phyloP scores from a whole-genome alignment of 1,140 invertebrate genomes.

The Drosophila asahinai region DNA sequence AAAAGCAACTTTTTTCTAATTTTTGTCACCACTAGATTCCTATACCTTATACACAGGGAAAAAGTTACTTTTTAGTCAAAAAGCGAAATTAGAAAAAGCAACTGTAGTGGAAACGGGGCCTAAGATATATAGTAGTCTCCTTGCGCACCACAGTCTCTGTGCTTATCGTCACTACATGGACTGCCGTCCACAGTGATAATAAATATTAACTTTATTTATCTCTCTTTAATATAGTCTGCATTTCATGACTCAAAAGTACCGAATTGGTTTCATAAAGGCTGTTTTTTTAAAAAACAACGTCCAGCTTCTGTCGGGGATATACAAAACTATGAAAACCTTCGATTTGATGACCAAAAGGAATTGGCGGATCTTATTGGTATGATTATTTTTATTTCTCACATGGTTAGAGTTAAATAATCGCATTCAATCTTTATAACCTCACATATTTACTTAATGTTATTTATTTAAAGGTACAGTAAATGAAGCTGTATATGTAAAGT shows the following conservation, averaged over 20 bases:
- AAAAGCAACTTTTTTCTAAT: too few species aligned
- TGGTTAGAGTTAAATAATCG: constrained; percentile 7
- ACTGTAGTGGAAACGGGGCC: too few species aligned
- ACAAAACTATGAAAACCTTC: constrained; percentile 92
- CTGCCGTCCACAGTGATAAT: not conserved
- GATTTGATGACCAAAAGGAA: constrained; percentile 94
- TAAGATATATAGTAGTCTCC: too few species aligned
- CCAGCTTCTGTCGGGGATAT: constrained; percentile 92
- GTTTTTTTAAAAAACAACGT: constrained; percentile 94
- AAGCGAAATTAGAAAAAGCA: too few species aligned
- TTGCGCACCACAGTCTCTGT: too few species aligned
- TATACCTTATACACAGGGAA: too few species aligned
- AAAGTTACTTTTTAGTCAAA: too few species aligned
- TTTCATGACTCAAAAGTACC: constrained; percentile 96
- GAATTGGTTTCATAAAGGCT: constrained; percentile 95
- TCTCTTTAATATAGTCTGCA: constrained; percentile 90
- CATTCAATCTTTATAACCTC: not conserved
- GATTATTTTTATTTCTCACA: constrained; percentile 6
- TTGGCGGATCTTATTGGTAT: constrained; percentile 91
- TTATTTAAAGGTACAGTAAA: constrained; percentile 28
- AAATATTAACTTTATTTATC: not conserved
- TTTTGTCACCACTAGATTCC: too few species aligned
- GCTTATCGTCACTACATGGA: too few species aligned
- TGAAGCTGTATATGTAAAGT: constrained; percentile 30
- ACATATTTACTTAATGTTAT: not conserved